Evolutionary conservation across 2,888 invertebrate species (phyloP).

Genomic region (Phalangium opilio): DNA sequence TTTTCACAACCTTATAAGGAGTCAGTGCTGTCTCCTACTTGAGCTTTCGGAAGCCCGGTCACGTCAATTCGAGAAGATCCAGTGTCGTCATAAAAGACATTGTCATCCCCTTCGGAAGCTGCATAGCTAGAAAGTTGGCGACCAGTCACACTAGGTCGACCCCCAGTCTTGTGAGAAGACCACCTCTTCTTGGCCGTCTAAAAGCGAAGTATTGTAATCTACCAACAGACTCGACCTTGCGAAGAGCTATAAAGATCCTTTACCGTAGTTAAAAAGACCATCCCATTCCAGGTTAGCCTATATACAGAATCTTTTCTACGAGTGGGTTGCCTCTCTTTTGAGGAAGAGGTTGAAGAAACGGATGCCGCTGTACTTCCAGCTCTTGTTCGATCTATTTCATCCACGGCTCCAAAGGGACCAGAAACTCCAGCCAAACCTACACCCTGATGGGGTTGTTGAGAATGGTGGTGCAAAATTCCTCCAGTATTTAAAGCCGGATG

Average conservation of each 20-base stretch:
- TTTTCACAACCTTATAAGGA: no score
- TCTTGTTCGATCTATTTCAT: conserved; percentile 7
- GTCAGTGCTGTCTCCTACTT: no score
- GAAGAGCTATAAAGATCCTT: conserved; percentile 21
- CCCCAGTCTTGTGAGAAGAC: conserved; percentile 14
- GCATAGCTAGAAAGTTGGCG: conserved; percentile 24
- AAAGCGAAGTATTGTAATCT: no score
- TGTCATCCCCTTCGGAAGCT: conserved; percentile 22
- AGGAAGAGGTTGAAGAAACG: conserved; percentile 7
- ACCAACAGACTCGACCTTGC: no score
- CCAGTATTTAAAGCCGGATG: no score
- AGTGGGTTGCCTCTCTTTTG: no score
- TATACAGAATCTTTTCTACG: conserved; percentile 51
- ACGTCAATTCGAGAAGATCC: conserved; percentile 1
- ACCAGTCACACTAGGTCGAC: conserved; percentile 6
- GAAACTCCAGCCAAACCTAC: no score
- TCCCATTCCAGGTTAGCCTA: conserved; percentile 60
- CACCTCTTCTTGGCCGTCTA: conserved; percentile 11
- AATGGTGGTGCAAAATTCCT: no score
- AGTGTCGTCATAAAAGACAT: conserved; percentile 17
- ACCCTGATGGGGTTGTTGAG: no score
- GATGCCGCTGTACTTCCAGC: conserved; percentile 1
- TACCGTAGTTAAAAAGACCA: conserved; percentile 63
- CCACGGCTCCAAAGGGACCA: conserved; percentile 3
- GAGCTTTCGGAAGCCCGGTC: conserved; percentile 17